Evolutionary conservation across 2,797 vertebrate species (phyloP).

Genomic region (Coregonus ussuriensis): DNA sequence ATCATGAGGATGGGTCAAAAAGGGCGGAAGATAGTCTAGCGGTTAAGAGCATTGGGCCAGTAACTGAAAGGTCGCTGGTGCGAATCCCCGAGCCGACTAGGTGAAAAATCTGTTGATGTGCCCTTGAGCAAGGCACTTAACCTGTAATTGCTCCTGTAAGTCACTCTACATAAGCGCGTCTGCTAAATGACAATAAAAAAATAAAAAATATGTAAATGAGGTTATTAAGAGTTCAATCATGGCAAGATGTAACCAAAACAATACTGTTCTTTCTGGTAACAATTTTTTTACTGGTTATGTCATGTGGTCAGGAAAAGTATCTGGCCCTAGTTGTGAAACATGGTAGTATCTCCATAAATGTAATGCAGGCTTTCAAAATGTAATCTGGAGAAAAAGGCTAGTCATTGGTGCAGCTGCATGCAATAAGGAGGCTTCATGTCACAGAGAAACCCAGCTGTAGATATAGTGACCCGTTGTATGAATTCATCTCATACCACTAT

Average conservation of each 20-base stretch:
- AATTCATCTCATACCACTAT: constrained; percentile 32
- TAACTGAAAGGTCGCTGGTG: too few species aligned
- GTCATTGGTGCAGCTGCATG: not conserved
- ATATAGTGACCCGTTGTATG: not conserved
- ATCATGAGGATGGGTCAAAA: constrained; percentile 44
- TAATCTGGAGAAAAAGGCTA: not conserved
- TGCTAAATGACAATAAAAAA: too few species aligned
- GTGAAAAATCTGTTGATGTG: too few species aligned
- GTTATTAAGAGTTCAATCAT: constrained; percentile 52
- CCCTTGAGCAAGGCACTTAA: too few species aligned
- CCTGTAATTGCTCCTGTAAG: too few species aligned
- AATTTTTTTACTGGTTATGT: not conserved
- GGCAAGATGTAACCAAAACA: constrained; percentile 27
- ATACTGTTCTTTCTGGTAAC: not conserved
- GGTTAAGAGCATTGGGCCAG: too few species aligned
- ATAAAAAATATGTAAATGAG: not conserved
- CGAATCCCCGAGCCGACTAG: too few species aligned
- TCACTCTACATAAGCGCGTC: constrained; percentile 8
- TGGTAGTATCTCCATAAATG: not conserved
- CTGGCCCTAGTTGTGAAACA: not conserved
- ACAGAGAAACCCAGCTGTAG: not conserved
- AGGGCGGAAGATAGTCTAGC: too few species aligned
- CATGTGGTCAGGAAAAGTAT: not conserved
- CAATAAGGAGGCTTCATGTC: not conserved
- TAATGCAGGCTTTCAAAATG: not conserved